Evolutionary conservation across 2,113 vertebrate species (phyloP).

Genomic region (Panthera tigris): DNA sequence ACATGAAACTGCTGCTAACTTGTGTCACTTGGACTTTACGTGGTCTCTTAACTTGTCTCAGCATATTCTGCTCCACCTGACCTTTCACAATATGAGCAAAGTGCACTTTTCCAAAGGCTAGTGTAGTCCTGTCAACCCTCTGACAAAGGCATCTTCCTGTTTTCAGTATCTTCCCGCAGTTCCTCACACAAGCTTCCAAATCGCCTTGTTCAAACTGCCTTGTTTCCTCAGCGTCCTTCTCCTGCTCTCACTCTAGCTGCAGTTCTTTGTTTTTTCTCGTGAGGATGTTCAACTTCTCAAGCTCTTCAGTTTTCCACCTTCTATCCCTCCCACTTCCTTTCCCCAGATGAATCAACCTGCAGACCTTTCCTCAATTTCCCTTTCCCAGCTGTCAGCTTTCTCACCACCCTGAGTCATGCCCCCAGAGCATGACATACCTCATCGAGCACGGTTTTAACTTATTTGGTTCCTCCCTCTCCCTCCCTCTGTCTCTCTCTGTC

Average conservation of each 20-base stretch:
- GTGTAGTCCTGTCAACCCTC: fast-evolving
- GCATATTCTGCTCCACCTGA: not conserved
- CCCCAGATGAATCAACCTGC: not conserved
- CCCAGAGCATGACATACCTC: fast-evolving
- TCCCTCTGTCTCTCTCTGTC: not conserved
- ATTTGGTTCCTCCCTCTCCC: not conserved
- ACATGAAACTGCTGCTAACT: not conserved
- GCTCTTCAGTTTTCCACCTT: not conserved
- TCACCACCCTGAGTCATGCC: not conserved
- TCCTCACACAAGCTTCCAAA: not conserved
- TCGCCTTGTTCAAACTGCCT: not conserved
- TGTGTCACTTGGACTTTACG: not conserved
- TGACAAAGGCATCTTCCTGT: not conserved
- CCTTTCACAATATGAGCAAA: not conserved
- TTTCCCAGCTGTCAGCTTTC: not conserved
- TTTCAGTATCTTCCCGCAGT: fast-evolving
- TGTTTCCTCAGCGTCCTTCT: not conserved
- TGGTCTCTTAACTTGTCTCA: not conserved
- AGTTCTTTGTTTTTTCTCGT: not conserved
- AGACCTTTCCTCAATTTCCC: not conserved
- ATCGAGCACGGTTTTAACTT: not conserved
- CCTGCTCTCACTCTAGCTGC: not conserved
- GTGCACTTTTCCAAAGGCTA: not conserved
- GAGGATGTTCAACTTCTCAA: not conserved
- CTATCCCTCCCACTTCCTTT: not conserved